Evolutionary conservation across 92 coral and sea anemone genomes (phyloP), one percentile per base, ranked within the genome.

Genomic region (Bergia sp.): DNA sequence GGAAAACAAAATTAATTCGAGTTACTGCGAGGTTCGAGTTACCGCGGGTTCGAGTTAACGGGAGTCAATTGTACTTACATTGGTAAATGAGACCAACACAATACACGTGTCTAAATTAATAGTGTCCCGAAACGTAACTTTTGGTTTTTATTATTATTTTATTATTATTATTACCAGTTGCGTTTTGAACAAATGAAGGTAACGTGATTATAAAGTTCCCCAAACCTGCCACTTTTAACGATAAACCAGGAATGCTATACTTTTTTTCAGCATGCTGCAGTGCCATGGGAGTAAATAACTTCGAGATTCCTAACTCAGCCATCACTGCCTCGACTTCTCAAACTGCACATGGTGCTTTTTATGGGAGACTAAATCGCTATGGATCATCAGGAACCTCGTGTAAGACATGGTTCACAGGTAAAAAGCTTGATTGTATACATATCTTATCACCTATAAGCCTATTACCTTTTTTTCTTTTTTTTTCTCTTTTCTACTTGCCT

Each of bases 341-440:
- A 11, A 10, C 0, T 0, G 12, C 21, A 20, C 8, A 0, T 11
- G 16, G 21, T 10, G 15, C 75, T 41, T 65, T 20, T 42, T 41
- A 64, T 40, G 86, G 75, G 42, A 82, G 86, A 82, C 86, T 82
- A 40, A 82, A 82, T 65, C 74, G 74, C 45, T 8, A 42, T 38
- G 86, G 58, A 66, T 12, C 16, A 37, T 23, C 2, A 21, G 23
- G 7, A n/a, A 3, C 2, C 21, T 29, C 29, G 29, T 82, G 20
- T 82, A 37, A 1, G 29, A 21, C 36, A 10, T 82, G 86, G 86
- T 5, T 29, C 20, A 23, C 86, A 64, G 50, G 86, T 82, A 64
- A 41, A 16, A 20, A 2, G 2, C 57, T 50, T 12, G 57, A 9
- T 18, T 37, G 37, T 73, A 73, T 10, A 37, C 44, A 73, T 13